Base-by-base conservation (phyloP, 2,797 vertebrate genomes). In the Heliangelus exortis region DNA sequence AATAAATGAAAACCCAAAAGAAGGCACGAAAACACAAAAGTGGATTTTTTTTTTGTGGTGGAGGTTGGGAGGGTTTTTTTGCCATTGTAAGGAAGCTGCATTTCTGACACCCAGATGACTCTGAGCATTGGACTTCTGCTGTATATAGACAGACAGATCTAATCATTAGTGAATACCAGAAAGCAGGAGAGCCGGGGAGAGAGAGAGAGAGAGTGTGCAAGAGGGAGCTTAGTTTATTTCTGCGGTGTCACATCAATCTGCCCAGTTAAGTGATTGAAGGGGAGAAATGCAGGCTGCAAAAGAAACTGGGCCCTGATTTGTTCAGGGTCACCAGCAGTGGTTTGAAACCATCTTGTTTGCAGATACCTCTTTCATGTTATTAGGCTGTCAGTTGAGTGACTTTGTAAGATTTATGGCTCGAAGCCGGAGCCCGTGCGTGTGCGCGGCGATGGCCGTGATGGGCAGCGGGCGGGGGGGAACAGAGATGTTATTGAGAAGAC, bases 291-390 rank as follows among this genome's bases (percentile, higher is more conserved):
- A 73, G 94, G 68, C 91, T 92, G 96, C 94, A 95, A 95, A 96
- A 96, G 94, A 96, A 98, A 47, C 94, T 68, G 81, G 87, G 90
- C 96, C 97, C 97, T 95, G 97, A 98, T 98, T 98, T 97, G 97
- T 98, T 97, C 97, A 94, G 98, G 98, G 97, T 98, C 97, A 98
- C 33, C 94, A 96, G 95, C 93, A 71, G 81, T 84, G 94, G 95
- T 97, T 97, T 88, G 61, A 98, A 97, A 97, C 96, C 97, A 97
- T 98, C 97, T 97, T 98, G 97, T 97, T 97, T 96, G 96, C 94
- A 96, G 97, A 98, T 96, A 94, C 90, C 89, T 96, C 97, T 97
- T 98, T 97, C 95, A 96, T 97, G 96, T 97, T 96, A 96, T 97
- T 96, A 97, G 96, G 89, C 96, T 97, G 97, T 97, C 97, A 97